These are phyloP conservation scores for Pterocles gutturalis DNA, from an alignment of 2,113 vertebrate genomes.

Conservation along the genomic window DNA sequence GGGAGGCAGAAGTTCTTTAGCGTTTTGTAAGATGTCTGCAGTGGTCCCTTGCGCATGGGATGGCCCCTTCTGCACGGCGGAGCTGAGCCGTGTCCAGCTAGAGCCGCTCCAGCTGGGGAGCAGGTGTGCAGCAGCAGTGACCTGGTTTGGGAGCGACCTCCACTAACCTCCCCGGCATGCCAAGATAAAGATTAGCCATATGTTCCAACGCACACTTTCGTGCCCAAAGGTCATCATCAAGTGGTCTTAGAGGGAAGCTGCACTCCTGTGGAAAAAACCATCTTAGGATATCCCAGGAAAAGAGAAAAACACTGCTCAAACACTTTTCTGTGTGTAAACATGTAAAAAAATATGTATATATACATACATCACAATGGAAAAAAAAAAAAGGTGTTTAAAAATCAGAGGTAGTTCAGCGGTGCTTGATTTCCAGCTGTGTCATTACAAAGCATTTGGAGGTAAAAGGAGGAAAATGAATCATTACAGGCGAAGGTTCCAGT, in stretches of 20 bases:
- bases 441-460: background rate
- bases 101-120: conserved; percentile 34
- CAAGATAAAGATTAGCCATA: conserved; percentile 28
- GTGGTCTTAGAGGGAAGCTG: background rate
- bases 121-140: conserved; percentile 25
- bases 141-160: conserved; percentile 27
- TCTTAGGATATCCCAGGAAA: background rate
- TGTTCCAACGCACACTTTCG: rapidly evolving
- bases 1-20: background rate
- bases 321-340: background rate
- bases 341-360: too few species aligned
- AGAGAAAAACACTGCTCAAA: background rate
- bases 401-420: background rate
- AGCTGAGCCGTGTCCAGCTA: background rate
- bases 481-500: background rate
- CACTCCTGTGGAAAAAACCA: background rate
- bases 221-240: background rate
- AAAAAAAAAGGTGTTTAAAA: background rate
- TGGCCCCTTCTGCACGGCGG: background rate
- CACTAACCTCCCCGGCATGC: background rate
- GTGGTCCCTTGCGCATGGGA: background rate
- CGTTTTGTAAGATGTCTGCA: background rate
- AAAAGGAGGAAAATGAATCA: background rate
- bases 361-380: too few species aligned
- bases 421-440: background rate